phyloP scores from a whole-genome alignment of 2,888 invertebrate genomes.

The Cremastinae sp. region DNA sequence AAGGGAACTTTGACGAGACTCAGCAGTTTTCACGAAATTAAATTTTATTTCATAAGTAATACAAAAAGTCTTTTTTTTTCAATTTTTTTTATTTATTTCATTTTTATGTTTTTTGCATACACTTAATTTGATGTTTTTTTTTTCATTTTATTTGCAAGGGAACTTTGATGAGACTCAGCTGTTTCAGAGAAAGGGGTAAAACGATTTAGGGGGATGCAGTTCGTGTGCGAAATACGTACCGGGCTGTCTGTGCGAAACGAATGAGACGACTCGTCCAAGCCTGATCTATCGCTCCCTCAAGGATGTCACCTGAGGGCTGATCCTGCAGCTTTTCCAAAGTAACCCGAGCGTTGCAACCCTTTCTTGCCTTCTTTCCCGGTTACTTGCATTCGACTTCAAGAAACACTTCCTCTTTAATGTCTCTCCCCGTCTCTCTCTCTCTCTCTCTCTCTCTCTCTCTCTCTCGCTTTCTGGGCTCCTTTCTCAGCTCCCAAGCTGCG shows the following conservation, averaged over 20 bases:
- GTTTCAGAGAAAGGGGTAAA: slow-evolving; percentile 14
- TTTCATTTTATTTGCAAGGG: slow-evolving; percentile 4
- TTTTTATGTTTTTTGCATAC: slow-evolving; percentile 24
- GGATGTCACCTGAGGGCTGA: slow-evolving; percentile 17
- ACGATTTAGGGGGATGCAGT: slow-evolving; percentile 19
- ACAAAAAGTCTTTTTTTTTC: too few relatives aligned
- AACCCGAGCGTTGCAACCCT: slow-evolving; percentile 10
- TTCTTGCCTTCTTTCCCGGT: slow-evolving; percentile 12
- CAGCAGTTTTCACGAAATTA: too few relatives aligned
- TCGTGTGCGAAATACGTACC: background rate
- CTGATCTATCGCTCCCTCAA: slow-evolving; percentile 26
- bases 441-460: slow-evolving; percentile 11
- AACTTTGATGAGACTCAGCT: slow-evolving; percentile 1
- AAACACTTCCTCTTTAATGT: slow-evolving; percentile 60
- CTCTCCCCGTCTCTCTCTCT: slow-evolving; percentile 14
- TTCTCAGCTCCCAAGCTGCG: slow-evolving; percentile 25
- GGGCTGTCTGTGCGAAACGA: background rate
- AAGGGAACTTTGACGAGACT: too few relatives aligned
- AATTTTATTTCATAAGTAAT: too few relatives aligned
- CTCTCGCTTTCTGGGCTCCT: background rate
- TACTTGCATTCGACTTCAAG: slow-evolving; percentile 44
- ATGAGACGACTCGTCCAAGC: slow-evolving; percentile 10
- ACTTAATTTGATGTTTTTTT: background rate
- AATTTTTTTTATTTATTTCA: background rate
- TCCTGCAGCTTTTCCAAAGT: slow-evolving; percentile 9